Conservation (phyloP, 2,797 vertebrate species). For the Alauda arvensis region DNA sequence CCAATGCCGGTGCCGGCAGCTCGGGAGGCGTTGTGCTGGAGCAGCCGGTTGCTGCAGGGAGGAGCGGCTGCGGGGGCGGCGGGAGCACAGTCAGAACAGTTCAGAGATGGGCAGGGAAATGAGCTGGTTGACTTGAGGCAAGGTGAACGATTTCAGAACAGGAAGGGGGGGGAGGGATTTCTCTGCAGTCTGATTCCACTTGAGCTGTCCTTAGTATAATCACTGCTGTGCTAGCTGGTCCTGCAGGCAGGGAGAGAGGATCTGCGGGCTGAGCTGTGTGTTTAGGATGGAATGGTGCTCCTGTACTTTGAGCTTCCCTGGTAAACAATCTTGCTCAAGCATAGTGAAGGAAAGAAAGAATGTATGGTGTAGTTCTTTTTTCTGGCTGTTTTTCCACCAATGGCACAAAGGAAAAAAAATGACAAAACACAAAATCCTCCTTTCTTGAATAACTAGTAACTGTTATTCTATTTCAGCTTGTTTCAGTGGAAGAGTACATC, state of each 20-base stretch:
- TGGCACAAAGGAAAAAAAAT: background rate
- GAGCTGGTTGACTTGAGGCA: slow-evolving; percentile 50
- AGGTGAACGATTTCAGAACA: slow-evolving; percentile 52
- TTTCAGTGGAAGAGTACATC: background rate
- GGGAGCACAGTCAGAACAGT: slow-evolving; percentile 2
- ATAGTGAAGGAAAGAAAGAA: background rate
- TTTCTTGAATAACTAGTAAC: background rate
- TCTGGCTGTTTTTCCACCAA: slow-evolving; percentile 3
- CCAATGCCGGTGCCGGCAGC: background rate
- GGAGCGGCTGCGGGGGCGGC: slow-evolving; percentile 38
- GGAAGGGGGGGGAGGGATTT: slow-evolving; percentile 13
- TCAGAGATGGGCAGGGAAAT: slow-evolving; percentile 41
- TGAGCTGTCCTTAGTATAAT: slow-evolving; percentile 21
- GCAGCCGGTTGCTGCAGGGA: slow-evolving; percentile 49
- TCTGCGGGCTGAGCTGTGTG: background rate
- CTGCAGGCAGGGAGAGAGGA: slow-evolving; percentile 12
- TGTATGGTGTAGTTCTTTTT: background rate
- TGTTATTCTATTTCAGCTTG: background rate
- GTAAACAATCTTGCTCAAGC: slow-evolving; percentile 45
- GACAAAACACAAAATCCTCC: background rate
- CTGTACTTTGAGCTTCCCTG: slow-evolving; percentile 23
- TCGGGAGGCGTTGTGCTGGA: background rate
- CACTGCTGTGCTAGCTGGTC: slow-evolving; percentile 6
- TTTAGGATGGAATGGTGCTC: slow-evolving; percentile 3
- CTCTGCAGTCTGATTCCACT: slow-evolving; percentile 42